Base-by-base conservation (phyloP, 23 tunicate species). In the Trididemnum nubilum region DNA sequence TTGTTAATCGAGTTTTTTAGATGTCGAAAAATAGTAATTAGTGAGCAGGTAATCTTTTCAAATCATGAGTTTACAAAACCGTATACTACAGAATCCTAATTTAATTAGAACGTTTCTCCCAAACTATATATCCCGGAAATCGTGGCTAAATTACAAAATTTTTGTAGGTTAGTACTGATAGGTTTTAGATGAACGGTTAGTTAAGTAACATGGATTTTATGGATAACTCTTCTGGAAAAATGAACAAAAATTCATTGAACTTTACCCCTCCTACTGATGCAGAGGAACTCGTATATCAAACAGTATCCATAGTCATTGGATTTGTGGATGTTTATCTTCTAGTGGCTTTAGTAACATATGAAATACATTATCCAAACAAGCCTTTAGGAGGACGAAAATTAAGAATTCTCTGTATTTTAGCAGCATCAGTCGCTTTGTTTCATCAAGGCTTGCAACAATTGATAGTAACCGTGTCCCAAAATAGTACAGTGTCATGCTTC, bases 381-480 rank as follows among this genome's bases (percentile, higher is more conserved):
- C 73, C 87, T 19, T 22, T 4, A 31, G 33, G 50, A 0, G 87
- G 81, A 1, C 40, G 36, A 25, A 26, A 31, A 35, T 40, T 83
- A 0, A 58, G 87, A 1, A 44, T 61, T 2, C 32, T 83, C 3
- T 83, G 87, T 32, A 9, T 83, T 18, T 28, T 83, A 27, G 81
- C 87, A 21, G 81, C 34, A 25, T 18, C 37, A 23, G 54, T 31
- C 1, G 59, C 81, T 24, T 7, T 83, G 1, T 57, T 26, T 34
- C 81, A 73, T 36, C 50, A 73, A 30, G 25, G 35, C 29, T 51
- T 60, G 36, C 81, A 73, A 63, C 87, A 73, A 59, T 1, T 73
- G 35, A 61, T 83, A 1, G 73, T 83, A 39, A 36, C 39, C 18
- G 34, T 26, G 73, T 19, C 87, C 26, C 73, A 78, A 1, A 23